Evolutionary conservation across 2,888 invertebrate genomes (phyloP).

Genomic region (Tipula helvola): DNA sequence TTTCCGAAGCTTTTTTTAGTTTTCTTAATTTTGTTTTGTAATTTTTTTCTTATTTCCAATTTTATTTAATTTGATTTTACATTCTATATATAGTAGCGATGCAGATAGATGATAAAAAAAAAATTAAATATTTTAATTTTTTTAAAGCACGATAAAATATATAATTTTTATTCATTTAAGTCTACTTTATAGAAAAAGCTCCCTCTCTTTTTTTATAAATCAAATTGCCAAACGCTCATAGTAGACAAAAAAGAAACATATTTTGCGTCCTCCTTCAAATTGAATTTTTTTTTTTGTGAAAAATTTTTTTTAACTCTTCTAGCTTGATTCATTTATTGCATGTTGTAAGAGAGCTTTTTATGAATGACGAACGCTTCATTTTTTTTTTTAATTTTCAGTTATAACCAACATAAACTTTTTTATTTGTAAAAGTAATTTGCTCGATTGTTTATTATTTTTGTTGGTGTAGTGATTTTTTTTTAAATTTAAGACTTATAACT

Average conservation of each 20-base stretch:
- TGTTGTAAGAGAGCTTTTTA: not conserved
- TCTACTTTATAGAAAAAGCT: not conserved
- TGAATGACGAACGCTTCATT: not conserved
- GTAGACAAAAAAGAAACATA: not conserved
- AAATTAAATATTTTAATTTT: not conserved
- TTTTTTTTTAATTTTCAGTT: not conserved
- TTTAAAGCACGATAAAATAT: not conserved
- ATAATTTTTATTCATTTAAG: not conserved
- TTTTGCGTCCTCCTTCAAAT: not conserved
- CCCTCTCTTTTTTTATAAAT: not conserved
- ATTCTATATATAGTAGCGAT: not conserved
- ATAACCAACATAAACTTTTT: not conserved
- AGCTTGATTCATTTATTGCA: slow-evolving; percentile 13
- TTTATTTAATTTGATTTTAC: not conserved
- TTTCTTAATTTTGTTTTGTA: not conserved
- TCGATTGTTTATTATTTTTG: not conserved
- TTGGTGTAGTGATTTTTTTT: not conserved
- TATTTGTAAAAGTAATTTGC: not conserved
- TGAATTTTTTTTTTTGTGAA: not conserved
- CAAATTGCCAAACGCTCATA: not conserved
- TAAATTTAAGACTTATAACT: not conserved
- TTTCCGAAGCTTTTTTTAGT: not conserved
- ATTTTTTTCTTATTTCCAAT: not conserved
- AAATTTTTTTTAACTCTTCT: not conserved
- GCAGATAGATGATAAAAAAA: not conserved